Evolutionary conservation across 2,888 invertebrate species (phyloP).

Genomic region (Drymonia ruficornis): DNA sequence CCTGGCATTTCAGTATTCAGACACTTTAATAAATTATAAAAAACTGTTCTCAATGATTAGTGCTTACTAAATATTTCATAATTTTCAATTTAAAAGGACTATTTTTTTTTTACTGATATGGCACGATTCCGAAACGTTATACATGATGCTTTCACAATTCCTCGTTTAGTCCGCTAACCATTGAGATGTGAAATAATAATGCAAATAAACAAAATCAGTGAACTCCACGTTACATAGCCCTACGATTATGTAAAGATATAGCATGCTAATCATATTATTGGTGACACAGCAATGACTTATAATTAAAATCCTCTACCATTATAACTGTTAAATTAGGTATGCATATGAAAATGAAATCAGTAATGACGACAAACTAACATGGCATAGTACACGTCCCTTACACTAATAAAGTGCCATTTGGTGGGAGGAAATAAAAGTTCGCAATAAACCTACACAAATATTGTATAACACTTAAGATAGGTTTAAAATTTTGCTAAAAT

Average conservation of each 20-base stretch:
- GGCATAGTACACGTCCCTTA: conserved; percentile 59
- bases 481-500: conserved; percentile 85
- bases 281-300: conserved; percentile 82
- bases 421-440: conserved; percentile 81
- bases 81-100: conserved; percentile 24
- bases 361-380: conserved; percentile 69
- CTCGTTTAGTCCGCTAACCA: conserved; percentile 60
- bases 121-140: conserved; percentile 62
- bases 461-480: conserved; percentile 83
- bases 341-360: conserved; percentile 61
- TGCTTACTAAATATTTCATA: conserved; percentile 41
- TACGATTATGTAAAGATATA: conserved; percentile 66
- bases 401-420: conserved; percentile 73
- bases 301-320: conserved; percentile 69
- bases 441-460: conserved; percentile 80
- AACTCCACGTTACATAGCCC: conserved; percentile 52
- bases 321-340: conserved; percentile 60
- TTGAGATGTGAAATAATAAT: conserved; percentile 52
- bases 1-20: too few relatives aligned
- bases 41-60: conserved; percentile 61
- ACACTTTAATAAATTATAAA: conserved; percentile 19
- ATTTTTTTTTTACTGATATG: conserved; percentile 63
- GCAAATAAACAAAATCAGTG: conserved; percentile 52
- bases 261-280: conserved; percentile 81
- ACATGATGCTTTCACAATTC: conserved; percentile 39